These are phyloP conservation scores for Limosa lapponica DNA, from an alignment of 2,797 vertebrate genomes.

Conservation along the genomic window DNA sequence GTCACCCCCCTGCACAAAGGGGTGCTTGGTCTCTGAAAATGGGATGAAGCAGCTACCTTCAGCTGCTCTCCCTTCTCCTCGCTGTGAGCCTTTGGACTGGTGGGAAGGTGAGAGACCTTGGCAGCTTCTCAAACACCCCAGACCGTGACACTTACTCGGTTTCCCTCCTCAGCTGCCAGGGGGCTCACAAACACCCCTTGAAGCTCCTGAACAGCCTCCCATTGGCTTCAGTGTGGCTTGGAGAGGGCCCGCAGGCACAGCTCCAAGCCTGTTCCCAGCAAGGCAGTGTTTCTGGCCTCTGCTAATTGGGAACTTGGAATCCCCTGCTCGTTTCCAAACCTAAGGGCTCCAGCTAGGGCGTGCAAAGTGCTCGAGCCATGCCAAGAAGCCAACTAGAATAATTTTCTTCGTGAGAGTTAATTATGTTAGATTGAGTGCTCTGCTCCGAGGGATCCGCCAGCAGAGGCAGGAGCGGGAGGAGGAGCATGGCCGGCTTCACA, in stretches of 20 bases:
- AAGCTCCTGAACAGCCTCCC: background rate
- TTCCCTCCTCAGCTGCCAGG: background rate
- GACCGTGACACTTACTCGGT: background rate
- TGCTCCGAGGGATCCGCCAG: background rate
- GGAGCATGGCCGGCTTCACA: background rate
- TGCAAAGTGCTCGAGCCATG: background rate
- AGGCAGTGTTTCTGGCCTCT: background rate
- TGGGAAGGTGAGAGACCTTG: background rate
- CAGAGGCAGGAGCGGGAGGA: background rate
- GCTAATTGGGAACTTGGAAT: background rate
- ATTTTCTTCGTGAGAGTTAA: background rate
- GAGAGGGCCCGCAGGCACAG: background rate
- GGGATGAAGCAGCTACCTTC: background rate
- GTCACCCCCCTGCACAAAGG: background rate
- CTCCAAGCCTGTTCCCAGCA: background rate
- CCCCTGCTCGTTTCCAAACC: background rate
- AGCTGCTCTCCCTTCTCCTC: background rate
- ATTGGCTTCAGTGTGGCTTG: background rate
- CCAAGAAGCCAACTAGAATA: slow-evolving; percentile 8
- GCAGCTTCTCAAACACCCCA: background rate
- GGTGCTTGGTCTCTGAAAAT: background rate
- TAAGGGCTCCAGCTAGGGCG: background rate
- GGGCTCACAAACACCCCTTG: background rate
- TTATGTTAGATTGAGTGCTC: background rate
- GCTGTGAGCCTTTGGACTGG: background rate